phyloP scores from a whole-genome alignment of 2,113 vertebrate species.

The Bothrops jararaca region DNA sequence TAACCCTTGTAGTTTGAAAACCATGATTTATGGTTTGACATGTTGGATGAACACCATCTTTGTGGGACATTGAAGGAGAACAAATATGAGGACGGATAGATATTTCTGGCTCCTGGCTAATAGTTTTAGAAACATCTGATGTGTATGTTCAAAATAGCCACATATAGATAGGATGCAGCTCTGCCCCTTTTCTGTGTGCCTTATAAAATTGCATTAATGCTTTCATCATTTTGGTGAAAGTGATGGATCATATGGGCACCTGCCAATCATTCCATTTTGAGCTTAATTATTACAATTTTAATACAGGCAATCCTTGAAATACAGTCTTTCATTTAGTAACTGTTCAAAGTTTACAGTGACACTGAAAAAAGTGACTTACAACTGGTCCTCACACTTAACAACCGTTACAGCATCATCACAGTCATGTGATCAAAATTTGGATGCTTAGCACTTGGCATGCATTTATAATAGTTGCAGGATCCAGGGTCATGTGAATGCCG shows the following conservation, averaged over 20 bases:
- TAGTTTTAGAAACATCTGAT: neutral
- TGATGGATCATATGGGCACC: neutral
- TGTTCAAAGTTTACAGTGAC: neutral
- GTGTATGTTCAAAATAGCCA: neutral
- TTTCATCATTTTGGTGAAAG: neutral
- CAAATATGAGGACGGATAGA: neutral
- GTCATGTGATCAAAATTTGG: neutral
- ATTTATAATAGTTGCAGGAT: neutral
- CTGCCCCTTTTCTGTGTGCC: neutral
- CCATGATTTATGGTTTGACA: neutral
- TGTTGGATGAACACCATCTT: neutral
- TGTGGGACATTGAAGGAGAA: neutral
- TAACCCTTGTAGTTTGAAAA: neutral
- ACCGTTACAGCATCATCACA: neutral
- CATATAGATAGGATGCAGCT: neutral
- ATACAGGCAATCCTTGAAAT: neutral
- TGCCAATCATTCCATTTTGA: neutral
- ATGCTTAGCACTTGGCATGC: neutral
- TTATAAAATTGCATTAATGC: neutral
- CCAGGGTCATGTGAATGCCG: neutral
- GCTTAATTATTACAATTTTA: neutral
- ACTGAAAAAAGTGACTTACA: neutral
- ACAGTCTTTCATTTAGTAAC: neutral
- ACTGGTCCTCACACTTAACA: neutral
- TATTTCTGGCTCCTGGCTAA: neutral